phyloP scores from a whole-genome alignment of 2,113 vertebrate species.

The Clinocottus analis region DNA sequence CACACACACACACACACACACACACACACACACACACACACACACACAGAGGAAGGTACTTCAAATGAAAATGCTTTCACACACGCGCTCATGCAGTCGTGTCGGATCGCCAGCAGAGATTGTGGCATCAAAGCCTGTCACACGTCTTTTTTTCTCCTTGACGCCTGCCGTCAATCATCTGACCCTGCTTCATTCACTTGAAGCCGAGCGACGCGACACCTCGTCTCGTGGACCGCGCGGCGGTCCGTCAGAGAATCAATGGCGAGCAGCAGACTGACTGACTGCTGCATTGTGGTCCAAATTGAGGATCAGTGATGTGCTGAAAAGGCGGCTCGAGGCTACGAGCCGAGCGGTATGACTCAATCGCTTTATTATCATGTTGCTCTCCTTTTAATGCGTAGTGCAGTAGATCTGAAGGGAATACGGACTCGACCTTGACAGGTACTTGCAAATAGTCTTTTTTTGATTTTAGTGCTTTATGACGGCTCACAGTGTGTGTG shows the following conservation, averaged over 20 bases:
- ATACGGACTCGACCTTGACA: slow-evolving; percentile 32
- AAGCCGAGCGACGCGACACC: slow-evolving; percentile 26
- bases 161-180: slow-evolving; percentile 44
- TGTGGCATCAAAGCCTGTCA: slow-evolving; percentile 27
- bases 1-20: background rate
- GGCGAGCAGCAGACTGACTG: slow-evolving; percentile 18
- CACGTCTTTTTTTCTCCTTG: slow-evolving; percentile 25
- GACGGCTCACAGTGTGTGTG: background rate
- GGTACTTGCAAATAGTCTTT: background rate
- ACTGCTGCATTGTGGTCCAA: slow-evolving; percentile 36
- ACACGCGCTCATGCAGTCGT: background rate
- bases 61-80: too few relatives aligned
- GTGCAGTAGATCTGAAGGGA: background rate
- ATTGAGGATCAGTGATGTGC: slow-evolving; percentile 37
- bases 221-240: slow-evolving; percentile 12
- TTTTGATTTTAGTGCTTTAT: background rate
- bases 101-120: slow-evolving; percentile 13
- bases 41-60: too few relatives aligned
- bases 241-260: slow-evolving; percentile 36
- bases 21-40: background rate
- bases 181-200: slow-evolving; percentile 47
- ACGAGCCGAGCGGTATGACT: slow-evolving; percentile 36
- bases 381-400: slow-evolving; percentile 14
- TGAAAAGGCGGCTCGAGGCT: slow-evolving; percentile 29
- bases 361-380: slow-evolving; percentile 46